These are phyloP conservation scores for Clarias batrachus DNA, from an alignment of 2,113 vertebrate genomes.

Conservation along the genomic window DNA sequence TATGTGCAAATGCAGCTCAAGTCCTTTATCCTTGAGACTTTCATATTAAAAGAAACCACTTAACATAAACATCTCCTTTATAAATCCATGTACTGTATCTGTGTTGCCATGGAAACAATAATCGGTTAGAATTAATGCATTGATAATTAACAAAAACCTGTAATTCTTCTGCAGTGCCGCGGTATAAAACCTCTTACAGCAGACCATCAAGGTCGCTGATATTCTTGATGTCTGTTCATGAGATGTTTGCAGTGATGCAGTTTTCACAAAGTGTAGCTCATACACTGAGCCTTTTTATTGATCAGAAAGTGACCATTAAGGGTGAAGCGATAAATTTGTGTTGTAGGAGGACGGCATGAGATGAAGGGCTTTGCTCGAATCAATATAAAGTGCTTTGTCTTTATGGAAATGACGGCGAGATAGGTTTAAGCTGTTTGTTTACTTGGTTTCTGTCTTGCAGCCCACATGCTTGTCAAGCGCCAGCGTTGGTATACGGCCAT, in stretches of 20 bases:
- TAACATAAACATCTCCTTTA: background rate
- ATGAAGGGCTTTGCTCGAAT: conserved; percentile 19
- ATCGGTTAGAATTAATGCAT: background rate
- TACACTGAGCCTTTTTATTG: conserved; percentile 39
- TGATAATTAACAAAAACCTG: background rate
- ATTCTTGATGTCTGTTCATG: background rate
- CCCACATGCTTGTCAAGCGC: conserved; percentile 8
- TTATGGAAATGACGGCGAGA: conserved; percentile 6
- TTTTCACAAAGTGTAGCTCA: background rate
- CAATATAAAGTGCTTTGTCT: conserved; percentile 25
- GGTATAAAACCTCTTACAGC: background rate
- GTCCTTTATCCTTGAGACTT: background rate
- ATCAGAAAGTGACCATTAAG: conserved; percentile 44
- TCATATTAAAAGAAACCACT: background rate
- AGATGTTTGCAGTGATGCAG: background rate
- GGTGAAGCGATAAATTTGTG: conserved; percentile 39
- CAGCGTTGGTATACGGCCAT: background rate
- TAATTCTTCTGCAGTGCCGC: background rate
- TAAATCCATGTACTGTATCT: too few relatives aligned
- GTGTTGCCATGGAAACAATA: background rate
- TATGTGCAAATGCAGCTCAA: background rate
- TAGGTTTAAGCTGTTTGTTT: background rate
- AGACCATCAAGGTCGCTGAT: background rate
- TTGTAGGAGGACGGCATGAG: conserved; percentile 30
- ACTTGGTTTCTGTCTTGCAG: background rate